Evolutionary conservation across 2,888 invertebrate genomes (phyloP), one percentile per base, ranked within the genome.

Genomic region (Myathropa florea): DNA sequence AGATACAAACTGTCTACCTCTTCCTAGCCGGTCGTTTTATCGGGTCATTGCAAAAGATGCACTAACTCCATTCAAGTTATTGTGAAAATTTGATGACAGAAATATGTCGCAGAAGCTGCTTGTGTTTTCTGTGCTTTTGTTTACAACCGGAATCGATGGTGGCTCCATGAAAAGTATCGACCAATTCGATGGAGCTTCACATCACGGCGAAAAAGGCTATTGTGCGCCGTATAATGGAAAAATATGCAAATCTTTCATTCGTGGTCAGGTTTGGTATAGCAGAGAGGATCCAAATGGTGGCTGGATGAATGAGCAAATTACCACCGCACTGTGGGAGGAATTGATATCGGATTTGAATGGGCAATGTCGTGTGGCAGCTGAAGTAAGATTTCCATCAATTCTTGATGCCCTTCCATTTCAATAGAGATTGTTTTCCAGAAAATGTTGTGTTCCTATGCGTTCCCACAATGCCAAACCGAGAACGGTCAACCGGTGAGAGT

Each of bases 401-500:
- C 10, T 2, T 33, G 1, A 7, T 1, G 33, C 33, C 1, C 33
- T 33, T 10, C 10, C 10, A 33, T 3, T 33, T 33, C 4, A 33
- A 10, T 4, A 33, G 10, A 33, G 10, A 7, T 46, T 18, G 7
- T 18, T 78, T 91, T 92, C 4, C 88, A 95, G 95, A 97, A 96
- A 94, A 94, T 98, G 91, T 93, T 98, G 18, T 98, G 98, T 93
- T 95, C 97, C 79, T 98, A 97, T 93, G 97, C 98, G 67, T 98
- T 98, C 93, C 98, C 98, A 2, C 95, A 96, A 90, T 98, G 98
- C 91, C 94, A 95, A 83, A 93, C 95, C 89, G 95, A 95, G 90
- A 92, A 93, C 76, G 95, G 95, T 67, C 94, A 94, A 80, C 95
- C 96, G 3, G 94, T 95, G 87, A 95, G 95, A 70, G 93, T 97